Conservation (phyloP, 1,140 invertebrate species). For the Drosophila jambulina region DNA sequence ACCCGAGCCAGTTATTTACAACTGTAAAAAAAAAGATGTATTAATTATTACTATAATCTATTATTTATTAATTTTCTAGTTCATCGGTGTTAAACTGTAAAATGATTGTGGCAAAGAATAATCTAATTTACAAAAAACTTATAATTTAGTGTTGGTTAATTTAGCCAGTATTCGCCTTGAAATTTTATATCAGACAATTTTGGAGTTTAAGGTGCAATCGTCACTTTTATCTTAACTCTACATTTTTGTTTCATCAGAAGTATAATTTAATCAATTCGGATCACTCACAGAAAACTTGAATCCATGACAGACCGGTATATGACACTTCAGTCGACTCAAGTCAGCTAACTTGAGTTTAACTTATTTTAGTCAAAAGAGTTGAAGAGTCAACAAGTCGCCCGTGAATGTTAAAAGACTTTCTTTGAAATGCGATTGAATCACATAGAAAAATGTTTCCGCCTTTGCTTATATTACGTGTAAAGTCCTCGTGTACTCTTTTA, state of each 20-base stretch:
- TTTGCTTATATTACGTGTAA: neutral
- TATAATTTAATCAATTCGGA: neutral
- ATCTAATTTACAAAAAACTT: too few relatives aligned
- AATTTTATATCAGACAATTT: too few relatives aligned
- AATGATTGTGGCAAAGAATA: too few relatives aligned
- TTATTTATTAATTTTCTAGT: too few relatives aligned
- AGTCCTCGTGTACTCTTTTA: neutral
- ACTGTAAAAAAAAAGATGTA: too few relatives aligned
- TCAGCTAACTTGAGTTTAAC: neutral
- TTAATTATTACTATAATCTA: too few relatives aligned
- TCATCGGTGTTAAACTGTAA: too few relatives aligned
- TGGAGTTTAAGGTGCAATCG: neutral
- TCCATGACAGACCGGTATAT: neutral
- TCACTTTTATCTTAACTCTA: neutral
- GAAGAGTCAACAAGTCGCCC: neutral
- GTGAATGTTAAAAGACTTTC: neutral
- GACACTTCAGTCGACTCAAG: neutral
- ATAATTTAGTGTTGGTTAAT: too few relatives aligned
- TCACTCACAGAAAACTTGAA: slow-evolving; percentile 1
- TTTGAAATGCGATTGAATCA: neutral
- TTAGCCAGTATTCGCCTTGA: too few relatives aligned
- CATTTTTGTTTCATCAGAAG: neutral
- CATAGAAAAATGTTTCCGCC: neutral
- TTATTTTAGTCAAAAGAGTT: neutral
- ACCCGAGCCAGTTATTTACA: too few relatives aligned